These are phyloP conservation scores for Vireo altiloquus DNA, from an alignment of 2,113 vertebrate genomes.

Conservation along the genomic window DNA sequence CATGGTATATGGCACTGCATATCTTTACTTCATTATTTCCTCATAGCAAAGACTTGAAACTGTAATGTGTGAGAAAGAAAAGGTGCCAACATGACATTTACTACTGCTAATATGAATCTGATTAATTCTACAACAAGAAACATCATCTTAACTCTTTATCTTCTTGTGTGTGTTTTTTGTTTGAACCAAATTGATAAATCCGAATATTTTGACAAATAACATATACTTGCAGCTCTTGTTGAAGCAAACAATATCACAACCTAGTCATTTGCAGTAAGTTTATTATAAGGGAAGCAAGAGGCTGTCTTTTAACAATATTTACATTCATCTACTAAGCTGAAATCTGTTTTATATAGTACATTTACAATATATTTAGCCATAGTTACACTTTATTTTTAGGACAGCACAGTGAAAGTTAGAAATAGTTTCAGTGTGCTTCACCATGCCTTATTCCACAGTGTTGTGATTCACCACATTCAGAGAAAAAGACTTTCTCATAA, in stretches of 20 bases:
- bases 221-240: conserved; percentile 7
- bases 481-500: conserved; percentile 18
- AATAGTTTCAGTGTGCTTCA: conserved; percentile 39
- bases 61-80: conserved; percentile 84
- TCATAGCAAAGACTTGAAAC: conserved; percentile 82
- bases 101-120: conserved; percentile 90
- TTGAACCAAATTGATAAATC: conserved; percentile 39
- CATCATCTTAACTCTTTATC: conserved; percentile 80
- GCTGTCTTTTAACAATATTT: conserved; percentile 62
- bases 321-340: conserved; percentile 51
- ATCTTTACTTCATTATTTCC: conserved; percentile 92
- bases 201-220: conserved; percentile 35
- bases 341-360: conserved; percentile 61
- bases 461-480: conserved; percentile 26
- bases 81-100: conserved; percentile 90
- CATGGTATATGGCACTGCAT: conserved; percentile 91
- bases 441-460: conserved; percentile 5
- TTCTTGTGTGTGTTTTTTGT: conserved; percentile 47
- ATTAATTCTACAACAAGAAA: conserved; percentile 85
- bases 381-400: conserved; percentile 64
- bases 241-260: conserved; percentile 38
- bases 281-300: conserved; percentile 51
- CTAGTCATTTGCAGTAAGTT: conserved; percentile 11
- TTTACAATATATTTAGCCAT: conserved; percentile 57
- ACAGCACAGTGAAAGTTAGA: conserved; percentile 46